phyloP scores from a whole-genome alignment of 2,113 vertebrate genomes.

The Aegithalos caudatus region DNA sequence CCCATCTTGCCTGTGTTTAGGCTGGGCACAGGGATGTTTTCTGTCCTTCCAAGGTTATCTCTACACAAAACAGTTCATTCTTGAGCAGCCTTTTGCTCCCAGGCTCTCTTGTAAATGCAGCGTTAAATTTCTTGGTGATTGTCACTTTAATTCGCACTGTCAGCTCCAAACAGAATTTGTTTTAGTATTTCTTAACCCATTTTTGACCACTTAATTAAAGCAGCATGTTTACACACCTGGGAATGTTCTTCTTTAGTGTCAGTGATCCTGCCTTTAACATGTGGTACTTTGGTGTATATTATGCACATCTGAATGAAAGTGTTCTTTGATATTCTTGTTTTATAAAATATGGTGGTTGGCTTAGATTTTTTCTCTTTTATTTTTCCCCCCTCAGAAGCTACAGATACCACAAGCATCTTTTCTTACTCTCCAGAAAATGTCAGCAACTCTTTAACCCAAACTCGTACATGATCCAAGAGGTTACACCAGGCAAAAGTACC shows the following conservation, averaged over 20 bases:
- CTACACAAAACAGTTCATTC: neutral
- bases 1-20: neutral
- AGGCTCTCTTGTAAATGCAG: neutral
- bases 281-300: neutral
- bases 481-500: neutral
- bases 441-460: neutral
- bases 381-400: neutral
- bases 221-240: neutral
- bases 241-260: neutral
- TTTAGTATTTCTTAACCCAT: neutral
- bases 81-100: neutral
- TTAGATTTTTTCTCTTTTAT: neutral
- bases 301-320: neutral
- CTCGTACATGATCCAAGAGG: neutral
- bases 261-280: neutral
- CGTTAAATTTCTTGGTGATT: neutral
- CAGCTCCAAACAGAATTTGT: neutral
- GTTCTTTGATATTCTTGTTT: neutral
- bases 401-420: neutral
- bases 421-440: neutral
- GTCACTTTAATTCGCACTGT: neutral
- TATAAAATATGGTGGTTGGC: neutral
- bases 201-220: neutral
- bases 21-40: neutral
- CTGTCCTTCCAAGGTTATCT: neutral